Evolutionary conservation across 2,888 invertebrate species (phyloP), one percentile per base, ranked within the genome.

Genomic region (Leucozona laternaria): DNA sequence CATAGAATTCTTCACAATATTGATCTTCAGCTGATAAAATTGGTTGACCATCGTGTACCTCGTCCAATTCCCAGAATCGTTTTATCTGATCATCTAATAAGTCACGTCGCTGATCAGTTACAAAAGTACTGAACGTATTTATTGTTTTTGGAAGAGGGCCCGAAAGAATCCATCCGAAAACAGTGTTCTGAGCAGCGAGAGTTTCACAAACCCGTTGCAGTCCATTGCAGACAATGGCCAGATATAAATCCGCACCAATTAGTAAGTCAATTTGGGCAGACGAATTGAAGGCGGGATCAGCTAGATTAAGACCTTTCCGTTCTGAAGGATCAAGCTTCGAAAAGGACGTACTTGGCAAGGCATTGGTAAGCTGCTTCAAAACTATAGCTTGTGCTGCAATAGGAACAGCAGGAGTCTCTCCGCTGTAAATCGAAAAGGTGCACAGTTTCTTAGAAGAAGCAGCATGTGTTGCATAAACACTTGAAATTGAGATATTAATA

Each of bases 401-500:
- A 22, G 50, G 22, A 11, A 22, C 22, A 50, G 3, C 13, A 13
- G 31, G 45, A 4, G 4, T 48, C 20, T 64, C 31, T 17, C 11
- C 17, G 22, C 22, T 34, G 1, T 15, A 13, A 20, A 68, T 17
- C 0, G 66, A 34, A 22, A 34, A 68, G 1, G 20, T 3, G 22
- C 50, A 68, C 2, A 50, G 48, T 20, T 37, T 68, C 2, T 50
- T 48, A 1, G 50, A 68, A 10, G 34, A 8, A 13, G 50, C 43
- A 4, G n/a, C 43, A 6, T 68, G 66, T 1, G 66, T 13, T n/a
- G 31, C 11, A 22, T 34, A 53, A 10, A 50, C 34, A 15, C 50
- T 31, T 11, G 50, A 68, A 15, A 68, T 68, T 1, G 66, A 68
- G 5, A 68, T 34, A 20, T 68, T 34, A 13, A 37, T 50, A 15